phyloP scores from a whole-genome alignment of 1,140 invertebrate species.

The Scaptomyza pallida region DNA sequence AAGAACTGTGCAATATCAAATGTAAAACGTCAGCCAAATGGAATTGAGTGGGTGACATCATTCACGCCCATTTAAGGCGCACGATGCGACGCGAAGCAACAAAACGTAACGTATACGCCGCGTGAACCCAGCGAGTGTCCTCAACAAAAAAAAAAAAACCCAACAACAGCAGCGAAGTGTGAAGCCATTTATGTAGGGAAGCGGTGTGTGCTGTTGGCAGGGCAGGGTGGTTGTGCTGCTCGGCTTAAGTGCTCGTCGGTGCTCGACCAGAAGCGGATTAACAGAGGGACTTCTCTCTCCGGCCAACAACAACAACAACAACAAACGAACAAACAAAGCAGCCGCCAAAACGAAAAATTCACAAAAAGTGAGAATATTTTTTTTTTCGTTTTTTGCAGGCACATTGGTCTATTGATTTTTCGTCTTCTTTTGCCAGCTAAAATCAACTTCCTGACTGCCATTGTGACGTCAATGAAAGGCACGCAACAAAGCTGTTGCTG shows the following conservation, averaged over 20 bases:
- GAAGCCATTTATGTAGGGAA: conserved; percentile 58
- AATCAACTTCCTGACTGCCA: conserved; percentile 51
- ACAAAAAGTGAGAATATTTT: not conserved
- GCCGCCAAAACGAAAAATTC: conserved; percentile 25
- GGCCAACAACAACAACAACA: conserved; percentile 31
- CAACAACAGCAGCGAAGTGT: conserved; percentile 53
- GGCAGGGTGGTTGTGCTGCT: not conserved
- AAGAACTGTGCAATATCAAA: conserved; percentile 48
- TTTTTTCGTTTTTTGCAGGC: conserved; percentile 9
- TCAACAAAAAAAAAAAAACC: too few relatives aligned
- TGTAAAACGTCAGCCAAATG: conserved; percentile 68
- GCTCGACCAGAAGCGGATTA: conserved; percentile 68
- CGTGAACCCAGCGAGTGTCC: conserved; percentile 41
- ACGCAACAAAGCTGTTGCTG: conserved; percentile 30
- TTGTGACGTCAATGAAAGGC: conserved; percentile 64
- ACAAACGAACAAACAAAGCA: conserved; percentile 32
- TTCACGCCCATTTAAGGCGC: conserved; percentile 2
- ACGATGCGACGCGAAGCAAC: not conserved
- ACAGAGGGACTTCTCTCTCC: conserved; percentile 58
- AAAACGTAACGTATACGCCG: conserved; percentile 59
- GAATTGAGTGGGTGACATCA: conserved; percentile 52
- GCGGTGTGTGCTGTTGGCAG: too few relatives aligned
- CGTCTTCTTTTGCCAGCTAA: conserved; percentile 25
- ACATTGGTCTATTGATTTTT: conserved; percentile 66
- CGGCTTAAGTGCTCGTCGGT: conserved; percentile 60